phyloP scores from a whole-genome alignment of 2,113 vertebrate species.

The Bagarius yarrelli region DNA sequence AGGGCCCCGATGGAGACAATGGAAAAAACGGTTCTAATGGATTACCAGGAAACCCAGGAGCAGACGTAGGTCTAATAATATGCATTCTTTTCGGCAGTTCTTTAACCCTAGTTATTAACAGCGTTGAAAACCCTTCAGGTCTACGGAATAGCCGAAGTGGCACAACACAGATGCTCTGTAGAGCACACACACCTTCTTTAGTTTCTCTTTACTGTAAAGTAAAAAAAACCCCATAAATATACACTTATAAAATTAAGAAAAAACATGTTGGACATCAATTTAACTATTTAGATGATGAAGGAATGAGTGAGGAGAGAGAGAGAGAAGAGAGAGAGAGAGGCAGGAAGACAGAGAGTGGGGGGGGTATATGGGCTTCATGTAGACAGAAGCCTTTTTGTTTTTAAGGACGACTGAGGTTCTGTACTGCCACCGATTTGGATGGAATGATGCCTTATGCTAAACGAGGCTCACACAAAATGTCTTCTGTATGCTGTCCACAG shows the following conservation, averaged over 20 bases:
- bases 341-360: slow-evolving; percentile 12
- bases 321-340: not conserved
- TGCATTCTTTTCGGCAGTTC: slow-evolving; percentile 2
- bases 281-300: slow-evolving; percentile 53
- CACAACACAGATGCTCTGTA: slow-evolving; percentile 15
- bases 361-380: slow-evolving; percentile 50
- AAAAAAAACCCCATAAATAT: not conserved
- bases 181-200: slow-evolving; percentile 47
- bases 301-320: slow-evolving; percentile 11
- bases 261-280: slow-evolving; percentile 53
- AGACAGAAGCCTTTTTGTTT: slow-evolving; percentile 74
- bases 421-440: slow-evolving; percentile 45
- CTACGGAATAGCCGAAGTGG: slow-evolving; percentile 31
- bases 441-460: slow-evolving; percentile 36
- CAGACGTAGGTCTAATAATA: slow-evolving; percentile 80
- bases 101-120: not conserved
- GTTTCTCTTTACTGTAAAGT: slow-evolving; percentile 54
- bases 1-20: slow-evolving; percentile 84
- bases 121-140: slow-evolving; percentile 10
- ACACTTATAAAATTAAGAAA: slow-evolving; percentile 2
- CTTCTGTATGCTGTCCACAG: slow-evolving; percentile 11
- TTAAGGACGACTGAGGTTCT: slow-evolving; percentile 22
- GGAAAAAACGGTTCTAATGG: slow-evolving; percentile 82
- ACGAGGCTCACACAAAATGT: slow-evolving; percentile 12
- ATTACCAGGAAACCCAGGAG: slow-evolving; percentile 81